phyloP scores from a whole-genome alignment of 2,888 invertebrate genomes.

The Boloria selene region DNA sequence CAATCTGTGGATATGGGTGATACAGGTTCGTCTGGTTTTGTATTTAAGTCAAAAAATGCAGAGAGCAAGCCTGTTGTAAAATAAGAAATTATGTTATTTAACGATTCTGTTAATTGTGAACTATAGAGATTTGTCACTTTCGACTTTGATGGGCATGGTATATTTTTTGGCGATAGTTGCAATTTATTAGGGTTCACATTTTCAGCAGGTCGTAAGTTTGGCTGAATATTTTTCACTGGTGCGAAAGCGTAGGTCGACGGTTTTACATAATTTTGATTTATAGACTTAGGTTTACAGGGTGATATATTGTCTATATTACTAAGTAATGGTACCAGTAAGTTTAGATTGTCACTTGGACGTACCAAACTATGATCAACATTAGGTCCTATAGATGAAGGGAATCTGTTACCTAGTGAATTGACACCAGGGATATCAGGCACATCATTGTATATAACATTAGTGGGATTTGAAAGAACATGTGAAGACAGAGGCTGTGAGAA shows the following conservation, averaged over 20 bases:
- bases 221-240: neutral
- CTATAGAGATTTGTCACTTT: neutral
- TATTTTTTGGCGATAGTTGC: neutral
- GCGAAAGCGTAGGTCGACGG: neutral
- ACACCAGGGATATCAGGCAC: neutral
- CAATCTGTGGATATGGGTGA: neutral
- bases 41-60: constrained; percentile 1
- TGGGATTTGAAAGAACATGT: neutral
- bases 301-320: too few relatives aligned
- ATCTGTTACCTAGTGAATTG: neutral
- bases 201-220: neutral
- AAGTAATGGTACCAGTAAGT: neutral
- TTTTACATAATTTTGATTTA: neutral
- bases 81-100: constrained; percentile 20
- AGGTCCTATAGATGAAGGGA: neutral
- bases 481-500: neutral
- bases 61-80: constrained; percentile 13
- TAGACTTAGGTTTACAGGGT: neutral
- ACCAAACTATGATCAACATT: neutral
- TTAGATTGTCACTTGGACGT: neutral
- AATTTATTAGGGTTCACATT: neutral
- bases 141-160: neutral
- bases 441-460: constrained; percentile 1
- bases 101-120: constrained; percentile 6
- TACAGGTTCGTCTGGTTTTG: neutral